Evolutionary conservation across 2,888 invertebrate species (phyloP).

Genomic region (Sialis lutaria): DNA sequence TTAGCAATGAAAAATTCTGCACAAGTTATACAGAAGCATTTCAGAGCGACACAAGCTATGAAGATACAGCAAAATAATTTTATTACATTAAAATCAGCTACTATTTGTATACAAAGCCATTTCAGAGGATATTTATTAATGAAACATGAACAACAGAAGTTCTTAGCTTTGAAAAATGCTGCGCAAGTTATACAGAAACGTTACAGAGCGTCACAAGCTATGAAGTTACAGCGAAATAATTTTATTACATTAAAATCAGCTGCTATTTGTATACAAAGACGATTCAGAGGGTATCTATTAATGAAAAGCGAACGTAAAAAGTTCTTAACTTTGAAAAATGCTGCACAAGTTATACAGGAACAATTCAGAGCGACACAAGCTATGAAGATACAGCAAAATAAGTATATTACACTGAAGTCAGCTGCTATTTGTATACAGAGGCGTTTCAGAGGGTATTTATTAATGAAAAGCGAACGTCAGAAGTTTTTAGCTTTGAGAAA

Average conservation of each 20-base stretch:
- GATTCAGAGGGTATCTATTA: constrained; percentile 15
- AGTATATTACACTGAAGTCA: constrained; percentile 12
- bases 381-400: constrained; percentile 8
- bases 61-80: constrained; percentile 12
- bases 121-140: constrained; percentile 13
- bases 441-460: constrained; percentile 14
- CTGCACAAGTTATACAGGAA: constrained; percentile 25
- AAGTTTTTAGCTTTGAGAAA: constrained; percentile 13
- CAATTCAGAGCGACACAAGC: constrained; percentile 23
- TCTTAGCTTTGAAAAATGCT: constrained; percentile 17
- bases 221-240: constrained; percentile 22
- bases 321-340: constrained; percentile 14
- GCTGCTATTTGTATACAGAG: constrained; percentile 17
- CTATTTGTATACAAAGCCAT: constrained; percentile 10
- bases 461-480: constrained; percentile 12
- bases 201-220: constrained; percentile 25
- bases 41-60: constrained; percentile 16
- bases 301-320: constrained; percentile 12
- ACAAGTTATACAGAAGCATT: constrained; percentile 26
- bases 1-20: constrained; percentile 21
- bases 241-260: constrained; percentile 15
- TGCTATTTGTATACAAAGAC: constrained; percentile 16
- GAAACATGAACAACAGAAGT: constrained; percentile 13
- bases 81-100: not conserved
- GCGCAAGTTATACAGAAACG: constrained; percentile 23